Percentiles rank a stretch among this genome's conserved stretches.
phyloP scores from a whole-genome alignment of 2,113 vertebrate species.

The Pogonocichla stellata region DNA sequence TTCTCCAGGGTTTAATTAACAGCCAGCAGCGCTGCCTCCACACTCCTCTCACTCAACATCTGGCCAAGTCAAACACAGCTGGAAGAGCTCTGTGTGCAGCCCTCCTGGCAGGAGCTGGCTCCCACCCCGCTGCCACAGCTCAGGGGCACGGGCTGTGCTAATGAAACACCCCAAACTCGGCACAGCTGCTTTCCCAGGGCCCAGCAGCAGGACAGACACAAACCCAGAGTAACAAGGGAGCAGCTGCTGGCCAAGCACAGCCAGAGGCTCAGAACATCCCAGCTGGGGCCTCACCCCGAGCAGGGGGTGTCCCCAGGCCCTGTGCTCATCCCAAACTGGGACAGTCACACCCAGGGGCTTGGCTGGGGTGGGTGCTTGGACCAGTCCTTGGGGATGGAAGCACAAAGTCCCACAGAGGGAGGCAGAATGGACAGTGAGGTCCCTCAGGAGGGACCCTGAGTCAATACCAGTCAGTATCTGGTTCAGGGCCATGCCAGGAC shows the following conservation, averaged over 20 bases:
- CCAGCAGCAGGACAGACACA: accelerated
- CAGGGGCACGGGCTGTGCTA: neutral
- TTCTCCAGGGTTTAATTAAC: neutral
- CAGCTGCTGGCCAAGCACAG: neutral
- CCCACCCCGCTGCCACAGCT: neutral
- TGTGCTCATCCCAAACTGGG: accelerated
- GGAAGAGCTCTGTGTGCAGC: neutral
- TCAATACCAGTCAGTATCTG: no score
- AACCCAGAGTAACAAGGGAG: accelerated
- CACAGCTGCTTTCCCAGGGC: neutral
- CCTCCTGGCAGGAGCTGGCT: neutral
- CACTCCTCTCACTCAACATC: neutral
- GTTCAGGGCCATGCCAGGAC: neutral
- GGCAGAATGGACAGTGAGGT: neutral
- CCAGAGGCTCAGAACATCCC: accelerated
- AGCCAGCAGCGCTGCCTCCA: neutral
- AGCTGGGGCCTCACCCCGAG: neutral
- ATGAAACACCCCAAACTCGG: neutral
- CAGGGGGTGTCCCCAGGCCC: accelerated
- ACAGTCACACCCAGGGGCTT: accelerated
- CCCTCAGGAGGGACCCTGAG: neutral
- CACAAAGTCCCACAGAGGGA: neutral
- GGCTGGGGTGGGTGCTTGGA: neutral
- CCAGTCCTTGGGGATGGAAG: accelerated
- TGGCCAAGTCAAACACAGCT: conserved; percentile 32